These are phyloP conservation scores for Synanthedon vespiformis DNA, from an alignment of 2,888 invertebrate species.

Conservation along the genomic window DNA sequence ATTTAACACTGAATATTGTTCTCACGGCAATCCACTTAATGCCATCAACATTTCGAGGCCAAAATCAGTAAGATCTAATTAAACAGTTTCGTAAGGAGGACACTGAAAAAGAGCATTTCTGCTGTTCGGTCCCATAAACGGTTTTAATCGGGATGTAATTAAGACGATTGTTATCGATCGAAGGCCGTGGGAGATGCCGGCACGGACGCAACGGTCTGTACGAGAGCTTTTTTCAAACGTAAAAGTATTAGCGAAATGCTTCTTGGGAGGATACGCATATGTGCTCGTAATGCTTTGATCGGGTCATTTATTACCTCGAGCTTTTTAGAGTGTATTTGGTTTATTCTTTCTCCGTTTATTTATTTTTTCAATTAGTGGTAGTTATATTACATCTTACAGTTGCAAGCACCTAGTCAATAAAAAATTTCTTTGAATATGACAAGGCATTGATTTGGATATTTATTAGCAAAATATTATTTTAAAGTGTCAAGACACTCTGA, in stretches of 20 bases:
- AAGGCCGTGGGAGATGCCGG: conserved; percentile 24
- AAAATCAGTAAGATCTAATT: conserved; percentile 22
- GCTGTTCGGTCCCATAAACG: conserved; percentile 33
- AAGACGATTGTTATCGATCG: conserved; percentile 43
- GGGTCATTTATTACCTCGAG: not conserved
- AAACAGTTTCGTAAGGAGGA: conserved; percentile 24
- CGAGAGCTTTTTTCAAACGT: conserved; percentile 11
- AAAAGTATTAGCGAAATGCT: not conserved
- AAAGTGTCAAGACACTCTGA: too few relatives aligned
- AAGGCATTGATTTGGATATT: too few relatives aligned
- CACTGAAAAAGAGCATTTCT: conserved; percentile 27
- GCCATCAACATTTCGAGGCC: not conserved
- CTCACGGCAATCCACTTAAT: not conserved
- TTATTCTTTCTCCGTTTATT: too few relatives aligned
- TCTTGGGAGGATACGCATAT: not conserved
- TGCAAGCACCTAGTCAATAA: too few relatives aligned
- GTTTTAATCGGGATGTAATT: conserved; percentile 41
- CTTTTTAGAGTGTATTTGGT: too few relatives aligned
- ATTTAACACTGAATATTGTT: not conserved
- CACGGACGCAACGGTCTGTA: conserved; percentile 13
- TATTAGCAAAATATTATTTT: too few relatives aligned
- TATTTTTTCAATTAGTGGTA: too few relatives aligned
- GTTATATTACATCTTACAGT: too few relatives aligned
- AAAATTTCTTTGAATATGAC: too few relatives aligned
- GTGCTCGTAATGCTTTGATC: not conserved